Percentiles rank a stretch among this genome's conserved stretches.
These are phyloP conservation scores for Pelodiscus sinensis DNA, from an alignment of 2,113 vertebrate species.

Conservation along the genomic window DNA sequence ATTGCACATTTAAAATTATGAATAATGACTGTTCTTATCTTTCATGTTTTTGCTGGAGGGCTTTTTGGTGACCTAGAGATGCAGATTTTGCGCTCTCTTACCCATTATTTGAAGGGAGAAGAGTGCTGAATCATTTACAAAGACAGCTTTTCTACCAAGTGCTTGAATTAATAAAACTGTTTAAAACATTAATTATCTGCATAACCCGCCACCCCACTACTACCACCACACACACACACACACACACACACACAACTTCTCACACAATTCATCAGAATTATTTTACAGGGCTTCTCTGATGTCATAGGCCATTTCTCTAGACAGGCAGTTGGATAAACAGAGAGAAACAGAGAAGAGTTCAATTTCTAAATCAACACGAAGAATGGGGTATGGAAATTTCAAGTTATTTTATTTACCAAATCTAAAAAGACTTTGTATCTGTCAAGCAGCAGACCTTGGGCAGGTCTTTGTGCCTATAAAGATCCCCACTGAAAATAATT, in stretches of 20 bases:
- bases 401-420: neutral
- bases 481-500: neutral
- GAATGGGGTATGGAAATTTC: neutral
- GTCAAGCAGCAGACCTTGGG: neutral
- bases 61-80: neutral
- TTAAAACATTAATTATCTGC: neutral
- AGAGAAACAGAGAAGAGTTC: neutral
- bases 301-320: neutral
- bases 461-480: neutral
- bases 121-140: neutral
- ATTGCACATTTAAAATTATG: neutral
- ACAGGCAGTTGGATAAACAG: neutral
- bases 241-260: neutral
- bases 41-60: neutral
- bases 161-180: neutral
- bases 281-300: neutral
- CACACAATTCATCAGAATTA: neutral
- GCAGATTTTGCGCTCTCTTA: neutral
- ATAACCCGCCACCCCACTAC: neutral
- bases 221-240: no score
- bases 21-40: neutral
- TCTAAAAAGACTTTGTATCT: neutral
- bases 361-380: neutral
- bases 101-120: neutral
- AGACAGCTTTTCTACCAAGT: neutral